Evolutionary conservation across 2,797 vertebrate species (phyloP), one percentile per base, ranked within the genome.

Genomic region (Neopelma chrysocephalum): DNA sequence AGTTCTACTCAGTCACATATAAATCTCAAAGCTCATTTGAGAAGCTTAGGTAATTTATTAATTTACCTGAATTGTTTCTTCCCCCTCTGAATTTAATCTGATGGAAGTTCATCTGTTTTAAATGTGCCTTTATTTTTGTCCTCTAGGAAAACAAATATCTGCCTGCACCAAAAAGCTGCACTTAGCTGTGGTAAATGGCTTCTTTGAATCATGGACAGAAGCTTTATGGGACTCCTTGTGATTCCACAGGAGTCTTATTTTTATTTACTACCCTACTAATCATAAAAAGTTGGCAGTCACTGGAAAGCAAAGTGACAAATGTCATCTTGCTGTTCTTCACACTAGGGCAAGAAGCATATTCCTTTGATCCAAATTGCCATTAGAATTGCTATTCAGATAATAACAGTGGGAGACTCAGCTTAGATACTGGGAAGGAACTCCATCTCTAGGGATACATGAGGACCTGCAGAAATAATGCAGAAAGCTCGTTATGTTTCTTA

Each of bases 251-350:
- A 92, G 71, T 45, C 87, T 94, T 93, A 90, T 94, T 93, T 96
- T 87, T 90, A 85, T 95, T 96, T 96, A 96, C 71, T 96, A 57
- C 89, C 80, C 77, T 94, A 91, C 88, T 94, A 72, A 93, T 96
- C 95, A 94, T 96, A 82, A 82, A 87, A 90, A 82, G 80, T 50
- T 96, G 95, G 80, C 91, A 94, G 91, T 68, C 72, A 40, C 83
- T 57, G 91, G 91, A 92, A 94, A 94, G 91, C 73, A 38, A 88
- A 93, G 80, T 96, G 96, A 91, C 29, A 22, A 81, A 94, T 97
- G 92, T 76, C 65, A 79, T 88, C 82, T 70, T 50, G n/a, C 75
- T 66, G 65, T 58, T 92, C 86, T 87, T 94, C 93, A 85, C 78
- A 77, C 29, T 64, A 70, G 10, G 7, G 80, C 80, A 72, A 76